Evolutionary conservation across 2,113 vertebrate genomes (phyloP), one percentile per base, ranked within the genome.

Genomic region (Struthidea cinerea): DNA sequence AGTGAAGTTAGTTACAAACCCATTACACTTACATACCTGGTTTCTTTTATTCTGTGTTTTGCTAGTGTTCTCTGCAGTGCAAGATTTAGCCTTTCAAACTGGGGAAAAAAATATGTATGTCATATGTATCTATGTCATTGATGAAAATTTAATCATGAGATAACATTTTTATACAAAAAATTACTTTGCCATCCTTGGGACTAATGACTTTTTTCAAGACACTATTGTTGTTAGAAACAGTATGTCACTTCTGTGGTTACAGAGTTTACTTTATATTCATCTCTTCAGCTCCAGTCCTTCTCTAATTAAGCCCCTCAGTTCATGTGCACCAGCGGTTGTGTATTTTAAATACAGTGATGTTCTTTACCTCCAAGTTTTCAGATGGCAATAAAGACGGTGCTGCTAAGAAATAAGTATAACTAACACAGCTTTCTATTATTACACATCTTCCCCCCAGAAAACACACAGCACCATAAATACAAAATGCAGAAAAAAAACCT

Each of bases 61-160:
- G 97, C 97, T 97, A 99, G 96, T 86, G 99, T 97, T 98, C 98
- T 98, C 83, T 98, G 98, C 95, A 99, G 98, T 52, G 99, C 99
- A 96, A 98, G 96, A 69, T 98, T 98, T 91, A 99, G 97, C 88
- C 98, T 98, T 93, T 99, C 98, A 97, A 98, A 98, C 99, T 99
- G 96, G 32, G 97, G 98, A 33, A 37, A 78, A 94, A 97, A 91
- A 79, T 78, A 82, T 3, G 30, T 52, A 96, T 50, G 33, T 74
- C 33, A 86, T 37, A 52, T 44, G 9, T 19, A 86, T 37, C 22
- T 77, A 85, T 74, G 33, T 35, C 30, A 73, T 33, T 90, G 52
- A 7, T 90, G 39, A 93, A 96, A 84, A 87, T 75, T 39, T 60
- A 60, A 77, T 46, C 6, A 28, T 19, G 33, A 70, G 24, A 33